Evolutionary conservation across 2,113 vertebrate genomes (phyloP), one percentile per base, ranked within the genome.

Genomic region (Galeopterus variegatus): DNA sequence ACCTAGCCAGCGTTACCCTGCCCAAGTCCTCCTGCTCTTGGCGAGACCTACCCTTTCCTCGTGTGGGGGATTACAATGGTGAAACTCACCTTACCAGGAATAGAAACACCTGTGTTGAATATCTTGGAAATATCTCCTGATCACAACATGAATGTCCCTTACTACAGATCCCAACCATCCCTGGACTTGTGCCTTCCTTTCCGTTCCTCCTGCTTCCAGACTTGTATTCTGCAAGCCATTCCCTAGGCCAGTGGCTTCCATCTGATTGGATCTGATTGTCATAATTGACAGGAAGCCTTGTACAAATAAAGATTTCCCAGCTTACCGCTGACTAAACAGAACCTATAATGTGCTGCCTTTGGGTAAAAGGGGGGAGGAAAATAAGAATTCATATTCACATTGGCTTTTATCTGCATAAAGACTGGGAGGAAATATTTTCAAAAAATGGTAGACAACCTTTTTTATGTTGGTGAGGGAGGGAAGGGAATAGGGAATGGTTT

Each of bases 1-100:
- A 15, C 5, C 3, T 6, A 8, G 26, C 36, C 62, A 48, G 9
- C 0, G 0, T n/a, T 14, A 8, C 33, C 36, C n/a, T 18, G 19
- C 60, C 26, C 41, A 36, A 3, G 24, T 23, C 33, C 8, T 72
- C 36, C 21, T 31, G 54, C n/a, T 18, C 21, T 13, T 33, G 23
- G 56, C 19, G 2, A 41, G 5, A 50, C 23, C 60, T 18, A 14
- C 31, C 31, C 41, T 73, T 67, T n/a, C 24, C 26, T 33, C 10
- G 1, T 10, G 31, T 86, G 76, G 62, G 75, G 36, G 50, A 13
- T 31, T 73, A 8, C 31, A n/a, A n/a, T 13, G 15, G 23, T 41
- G n/a, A 97, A 77, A 82, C 17, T 26, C 5, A 18, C 73, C 50
- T 54, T 92, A 28, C 26, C 2, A 28, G 52, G 52, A 58, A 52